Base-by-base conservation (phyloP, 2,797 vertebrate genomes). In the Pangasius mekongensis region DNA sequence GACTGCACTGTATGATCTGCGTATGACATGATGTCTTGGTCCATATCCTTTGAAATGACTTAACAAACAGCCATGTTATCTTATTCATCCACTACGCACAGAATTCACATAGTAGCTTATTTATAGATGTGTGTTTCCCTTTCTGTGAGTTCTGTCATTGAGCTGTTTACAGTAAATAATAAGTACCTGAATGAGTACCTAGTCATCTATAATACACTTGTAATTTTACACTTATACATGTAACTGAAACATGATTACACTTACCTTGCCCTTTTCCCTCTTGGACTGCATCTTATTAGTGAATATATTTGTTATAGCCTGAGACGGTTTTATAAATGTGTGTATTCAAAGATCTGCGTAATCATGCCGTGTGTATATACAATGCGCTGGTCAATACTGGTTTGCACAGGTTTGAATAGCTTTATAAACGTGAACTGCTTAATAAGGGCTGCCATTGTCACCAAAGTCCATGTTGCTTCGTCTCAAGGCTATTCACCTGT, bases 341-440 rank as follows among this genome's bases (percentile, higher is more conserved):
- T 76, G 39, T 74, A 74, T 43, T 47, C 1, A 74, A 43, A 10
- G 24, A 47, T 74, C 27, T 74, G 73, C 49, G 24, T 47, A 74
- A 74, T 74, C 39, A 73, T 10, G 30, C 58, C 20, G 6, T 60
- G 58, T 60, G 58, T 60, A 22, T 60, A 24, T 24, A 64, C 52
- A 39, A 36, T 87, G 39, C 20, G 33, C 60, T 8, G 54, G 11
- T 62, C 74, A 66, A 9, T 66, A 30, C 49, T 78, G 49, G 9
- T 49, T 74, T 58, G 77, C 33, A 43, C 73, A 74, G 54, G 49
- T 67, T 83, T 80, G 16, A 20, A 27, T 78, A 58, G 84, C 82
- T 47, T 56, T 91, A 67, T 8, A 86, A 56, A 73, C 71, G 5
- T 64, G 33, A 83, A 56, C 30, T 67, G 58, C 74, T 77, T 88